Base-by-base conservation (phyloP, 2,113 vertebrate species). In the Otus sunia region DNA sequence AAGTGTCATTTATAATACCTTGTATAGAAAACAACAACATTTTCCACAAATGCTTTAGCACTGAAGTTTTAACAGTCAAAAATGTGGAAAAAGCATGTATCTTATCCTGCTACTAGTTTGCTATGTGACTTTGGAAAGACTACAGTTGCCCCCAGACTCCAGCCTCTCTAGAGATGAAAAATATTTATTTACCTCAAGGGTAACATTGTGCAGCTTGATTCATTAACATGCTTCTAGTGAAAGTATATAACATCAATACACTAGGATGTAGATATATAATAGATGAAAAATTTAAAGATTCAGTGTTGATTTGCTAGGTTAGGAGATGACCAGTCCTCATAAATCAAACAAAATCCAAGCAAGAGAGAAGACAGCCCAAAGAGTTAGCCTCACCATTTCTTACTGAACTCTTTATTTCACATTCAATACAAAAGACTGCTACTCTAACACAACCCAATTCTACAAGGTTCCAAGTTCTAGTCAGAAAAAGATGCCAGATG, bases 11-110 rank as follows among this genome's bases (percentile, higher is more conserved):
- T 73, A 67, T 69, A 73, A 59, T 83, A 41, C 25, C 75, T 87
- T 47, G 21, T 37, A 79, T 30, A 76, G 62, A 81, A 95, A 95
- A 85, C 49, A 94, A 84, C 60, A 84, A 62, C 60, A 45, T 50
- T 88, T 88, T 82, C 66, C 45, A 67, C 55, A 86, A 63, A 45
- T 37, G 27, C n/a, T 66, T 89, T 17, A 85, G 26, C 49, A 73
- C 8, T 66, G 16, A 86, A 64, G 3, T 26, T 86, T 67, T 69
- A 91, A 81, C 52, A 79, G 52, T 23, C 50, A 75, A 88, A 77
- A n/a, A 52, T 30, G 19, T 47, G 20, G 76, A 37, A 55, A 87
- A 81, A 68, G 9, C 4, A 21, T 1, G 3, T 21, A 41, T 80
- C 36, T 84, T 67, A 74, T 71, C 60, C 56, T 41, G 18, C 21